These are phyloP conservation scores for Pao palembangensis DNA, from an alignment of 2,113 vertebrate species.

Conservation along the genomic window DNA sequence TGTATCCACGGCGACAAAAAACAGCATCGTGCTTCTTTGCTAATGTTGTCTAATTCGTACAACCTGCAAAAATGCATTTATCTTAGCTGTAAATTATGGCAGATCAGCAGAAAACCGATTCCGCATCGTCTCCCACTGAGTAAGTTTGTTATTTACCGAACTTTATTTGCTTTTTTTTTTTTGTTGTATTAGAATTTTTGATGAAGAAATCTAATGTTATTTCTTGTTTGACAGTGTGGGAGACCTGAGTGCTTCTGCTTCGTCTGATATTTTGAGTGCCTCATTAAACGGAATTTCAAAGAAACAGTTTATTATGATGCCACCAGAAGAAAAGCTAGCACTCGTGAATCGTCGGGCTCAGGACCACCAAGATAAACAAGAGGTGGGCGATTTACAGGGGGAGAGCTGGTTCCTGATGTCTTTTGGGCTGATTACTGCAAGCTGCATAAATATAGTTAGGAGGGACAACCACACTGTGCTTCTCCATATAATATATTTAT, in stretches of 20 bases:
- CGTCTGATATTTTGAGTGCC: constrained; percentile 14
- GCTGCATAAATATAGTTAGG: too few relatives aligned
- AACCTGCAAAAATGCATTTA: too few relatives aligned
- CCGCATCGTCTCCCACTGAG: too few relatives aligned
- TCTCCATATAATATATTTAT: too few relatives aligned
- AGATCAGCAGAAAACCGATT: too few relatives aligned
- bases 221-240: constrained; percentile 5
- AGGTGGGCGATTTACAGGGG: constrained; percentile 36
- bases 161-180: not conserved
- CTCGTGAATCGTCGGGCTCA: constrained; percentile 44
- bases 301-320: constrained; percentile 36
- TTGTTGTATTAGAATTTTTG: not conserved
- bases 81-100: too few relatives aligned
- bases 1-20: constrained; percentile 37
- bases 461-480: too few relatives aligned
- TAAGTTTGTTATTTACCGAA: not conserved
- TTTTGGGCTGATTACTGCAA: too few relatives aligned
- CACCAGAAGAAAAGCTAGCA: constrained; percentile 59
- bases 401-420: too few relatives aligned
- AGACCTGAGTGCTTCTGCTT: constrained; percentile 12
- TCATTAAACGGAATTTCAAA: constrained; percentile 11
- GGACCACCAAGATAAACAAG: constrained; percentile 35
- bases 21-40: too few relatives aligned
- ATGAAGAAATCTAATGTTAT: not conserved
- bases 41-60: too few relatives aligned